Base-by-base conservation (phyloP, 1,140 invertebrate species). In the Drosophila leontia region DNA sequence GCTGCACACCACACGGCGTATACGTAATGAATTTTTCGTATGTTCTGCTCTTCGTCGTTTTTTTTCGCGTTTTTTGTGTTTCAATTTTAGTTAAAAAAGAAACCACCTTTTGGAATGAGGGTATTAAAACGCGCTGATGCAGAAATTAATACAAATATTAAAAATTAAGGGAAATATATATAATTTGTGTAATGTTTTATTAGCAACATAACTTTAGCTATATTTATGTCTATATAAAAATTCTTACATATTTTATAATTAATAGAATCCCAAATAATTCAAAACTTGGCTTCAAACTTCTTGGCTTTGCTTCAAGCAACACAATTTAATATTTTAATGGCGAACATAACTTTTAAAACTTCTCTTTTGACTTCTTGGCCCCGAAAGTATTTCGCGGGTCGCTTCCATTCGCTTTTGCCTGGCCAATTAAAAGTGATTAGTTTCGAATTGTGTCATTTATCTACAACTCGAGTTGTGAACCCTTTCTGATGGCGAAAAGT, bases 381-480 rank as follows among this genome's bases (percentile, higher is more conserved):
- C 15, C n/a, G 29, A 44, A 75, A 86, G 70, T 74, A 76, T 72
- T 78, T 58, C 44, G 12, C 32, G 35, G 32, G 34, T 56, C 61
- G 67, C 67, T 79, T 70, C 53, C 77, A 68, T 67, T 82, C 68
- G 71, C 77, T 71, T 88, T 84, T 81, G 77, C 59, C 57, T 62
- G 69, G 68, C 77, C 84, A 87, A 87, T 87, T 87, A 87, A 88
- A 87, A 72, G 72, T 83, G 84, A 87, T 87, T 88, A 87, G 84
- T 83, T 84, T 84, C 67, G 65, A 83, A 88, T 90, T 88, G 84
- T 78, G 70, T 42, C 74, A 75, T 83, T 80, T 83, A 84, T 75
- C 75, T 75, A 80, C 55, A 79, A 86, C 76, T 76, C 61, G 26
- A 53, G 47, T 53, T 69, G 12, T 51, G 37, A 32, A 35, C 26